Conservation (phyloP, 2,113 vertebrate genomes). For the Pongo abelii region DNA sequence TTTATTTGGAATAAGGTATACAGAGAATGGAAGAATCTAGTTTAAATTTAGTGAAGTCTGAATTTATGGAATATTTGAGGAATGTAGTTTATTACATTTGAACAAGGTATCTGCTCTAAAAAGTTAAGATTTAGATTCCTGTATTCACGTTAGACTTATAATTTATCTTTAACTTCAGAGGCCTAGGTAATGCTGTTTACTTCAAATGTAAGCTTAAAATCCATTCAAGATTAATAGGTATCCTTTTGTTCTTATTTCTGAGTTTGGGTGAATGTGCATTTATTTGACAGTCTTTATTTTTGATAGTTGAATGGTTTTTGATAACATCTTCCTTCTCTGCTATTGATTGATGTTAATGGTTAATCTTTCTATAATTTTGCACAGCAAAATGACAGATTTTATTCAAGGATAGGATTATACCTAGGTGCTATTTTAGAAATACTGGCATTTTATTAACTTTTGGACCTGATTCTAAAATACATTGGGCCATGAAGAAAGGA, state of each 20-base stretch:
- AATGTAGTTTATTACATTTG: slow-evolving; percentile 32
- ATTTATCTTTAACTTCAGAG: background rate
- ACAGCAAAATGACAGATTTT: slow-evolving; percentile 10
- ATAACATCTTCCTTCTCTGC: background rate
- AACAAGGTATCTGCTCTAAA: background rate
- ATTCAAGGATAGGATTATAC: background rate
- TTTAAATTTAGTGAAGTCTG: slow-evolving; percentile 9
- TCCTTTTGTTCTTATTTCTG: slow-evolving; percentile 35
- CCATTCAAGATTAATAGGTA: background rate
- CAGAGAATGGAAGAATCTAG: background rate
- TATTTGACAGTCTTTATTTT: background rate
- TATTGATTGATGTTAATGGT: background rate
- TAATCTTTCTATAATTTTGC: background rate
- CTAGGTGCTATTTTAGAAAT: slow-evolving; percentile 8
- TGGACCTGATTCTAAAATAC: background rate
- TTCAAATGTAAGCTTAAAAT: slow-evolving; percentile 12
- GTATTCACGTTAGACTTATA: background rate
- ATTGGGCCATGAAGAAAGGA: background rate
- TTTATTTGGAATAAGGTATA: background rate
- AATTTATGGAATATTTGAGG: background rate
- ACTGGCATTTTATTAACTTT: background rate
- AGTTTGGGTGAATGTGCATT: background rate
- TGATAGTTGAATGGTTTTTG: background rate
- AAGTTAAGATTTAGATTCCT: background rate
- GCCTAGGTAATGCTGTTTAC: background rate